Base-by-base conservation (phyloP, 2,888 invertebrate genomes). In the Campoplex capitator region DNA sequence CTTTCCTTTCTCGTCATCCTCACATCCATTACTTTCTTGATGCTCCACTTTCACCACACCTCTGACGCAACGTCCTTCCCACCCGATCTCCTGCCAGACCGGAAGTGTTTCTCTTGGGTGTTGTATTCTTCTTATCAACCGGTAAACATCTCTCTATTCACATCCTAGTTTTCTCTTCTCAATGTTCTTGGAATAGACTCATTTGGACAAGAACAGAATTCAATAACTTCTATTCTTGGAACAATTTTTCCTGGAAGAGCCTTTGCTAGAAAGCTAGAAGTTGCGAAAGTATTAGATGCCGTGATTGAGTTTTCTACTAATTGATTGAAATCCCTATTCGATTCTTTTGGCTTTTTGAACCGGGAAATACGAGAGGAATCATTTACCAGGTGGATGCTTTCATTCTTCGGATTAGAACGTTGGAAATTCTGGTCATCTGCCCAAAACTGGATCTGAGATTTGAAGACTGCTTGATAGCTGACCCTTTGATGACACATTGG, bases 91-190 rank as follows among this genome's bases (percentile, higher is more conserved):
- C 18, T 0, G 3, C 51, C 23, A 68, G 32, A 75, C 58, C 42
- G 35, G 38, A 75, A 84, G 42, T 70, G 62, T 75, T 70, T 70
- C 75, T 73, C 58, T 48, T 42, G 75, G 79, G 84, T 75, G 80
- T 80, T 75, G 42, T 75, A 70, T 80, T 75, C 70, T 32, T 32
- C 70, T 75, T 84, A 75, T 84, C 79, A 84, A 62, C 68, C 23
- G 58, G 28, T 38, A 58, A 58, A 45, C 18, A 74, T 67, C 51
- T 65, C 28, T 9, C 48, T 62, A n/a, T 76, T 48, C 70, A 74
- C 56, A 62, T 62, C 70, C 73, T 23, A 67, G 45, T 71, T 81
- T 51, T 62, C 68, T 28, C 18, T 16, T 54, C 65, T 54, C 80
- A 80, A 65, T 84, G 65, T 71, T 56, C 75, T 48, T 42, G 42